Evolutionary conservation across 2,113 vertebrate genomes (phyloP).

Genomic region (Opisthocomus hoazin): DNA sequence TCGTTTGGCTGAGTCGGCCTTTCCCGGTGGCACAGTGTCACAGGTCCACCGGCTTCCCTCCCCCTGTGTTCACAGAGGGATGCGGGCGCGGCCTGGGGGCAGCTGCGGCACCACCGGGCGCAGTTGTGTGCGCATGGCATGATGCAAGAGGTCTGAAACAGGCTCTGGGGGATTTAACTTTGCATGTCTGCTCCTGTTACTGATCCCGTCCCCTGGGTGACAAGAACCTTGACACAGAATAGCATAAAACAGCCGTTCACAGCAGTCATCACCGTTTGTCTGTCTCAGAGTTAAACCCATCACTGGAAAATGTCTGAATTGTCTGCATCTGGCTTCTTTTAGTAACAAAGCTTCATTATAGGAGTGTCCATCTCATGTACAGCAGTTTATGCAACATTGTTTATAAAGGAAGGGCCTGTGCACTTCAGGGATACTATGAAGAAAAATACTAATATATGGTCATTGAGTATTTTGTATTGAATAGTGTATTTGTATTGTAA

Average conservation of each 20-base stretch:
- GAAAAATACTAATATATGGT: slow-evolving; percentile 62
- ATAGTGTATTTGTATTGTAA: slow-evolving; percentile 70
- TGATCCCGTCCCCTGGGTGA: neutral
- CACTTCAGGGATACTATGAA: slow-evolving; percentile 64
- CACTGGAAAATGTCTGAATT: neutral
- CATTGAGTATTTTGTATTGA: slow-evolving; percentile 71
- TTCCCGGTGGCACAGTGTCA: rapidly evolving
- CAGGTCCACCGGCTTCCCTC: rapidly evolving
- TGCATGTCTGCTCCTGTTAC: neutral
- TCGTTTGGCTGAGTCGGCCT: rapidly evolving
- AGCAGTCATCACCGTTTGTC: neutral
- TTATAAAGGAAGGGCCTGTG: slow-evolving; percentile 62
- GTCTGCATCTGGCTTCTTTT: slow-evolving; percentile 26
- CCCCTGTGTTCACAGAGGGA: neutral
- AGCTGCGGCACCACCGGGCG: neutral
- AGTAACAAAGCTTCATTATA: slow-evolving; percentile 9
- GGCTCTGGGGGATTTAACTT: neutral
- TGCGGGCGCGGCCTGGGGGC: rapidly evolving
- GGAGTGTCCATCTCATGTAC: slow-evolving; percentile 36
- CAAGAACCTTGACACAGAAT: neutral
- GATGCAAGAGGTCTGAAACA: neutral
- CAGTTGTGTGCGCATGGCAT: neutral
- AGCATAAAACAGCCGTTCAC: slow-evolving; percentile 25
- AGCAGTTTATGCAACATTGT: slow-evolving; percentile 49
- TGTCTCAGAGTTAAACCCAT: neutral